phyloP scores from a whole-genome alignment of 2,797 vertebrate species.

The Anguilla anguilla region DNA sequence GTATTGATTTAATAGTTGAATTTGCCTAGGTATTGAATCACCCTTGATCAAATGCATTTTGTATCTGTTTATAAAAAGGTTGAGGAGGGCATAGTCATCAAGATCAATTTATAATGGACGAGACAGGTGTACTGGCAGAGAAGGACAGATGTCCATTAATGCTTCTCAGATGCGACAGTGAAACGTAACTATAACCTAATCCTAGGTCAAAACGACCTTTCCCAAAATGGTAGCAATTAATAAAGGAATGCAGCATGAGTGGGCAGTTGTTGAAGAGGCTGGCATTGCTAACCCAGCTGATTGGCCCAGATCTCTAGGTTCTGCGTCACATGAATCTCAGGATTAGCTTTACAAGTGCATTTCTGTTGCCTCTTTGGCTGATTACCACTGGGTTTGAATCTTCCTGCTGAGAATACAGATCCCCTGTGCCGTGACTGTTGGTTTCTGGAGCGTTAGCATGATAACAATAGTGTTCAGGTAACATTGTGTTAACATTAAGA shows the following conservation, averaged over 20 bases:
- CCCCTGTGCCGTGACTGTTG: not conserved
- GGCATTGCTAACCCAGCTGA: not conserved
- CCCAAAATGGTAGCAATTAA: not conserved
- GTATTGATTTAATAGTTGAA: not conserved
- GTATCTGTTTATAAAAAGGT: not conserved
- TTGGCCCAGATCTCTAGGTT: not conserved
- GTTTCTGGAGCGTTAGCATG: not conserved
- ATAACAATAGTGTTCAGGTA: not conserved
- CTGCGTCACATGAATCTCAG: not conserved
- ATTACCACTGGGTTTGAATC: not conserved
- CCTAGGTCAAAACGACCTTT: not conserved
- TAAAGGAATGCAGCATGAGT: not conserved
- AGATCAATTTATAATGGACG: not conserved
- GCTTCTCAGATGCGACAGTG: not conserved
- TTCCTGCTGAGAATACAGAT: not conserved
- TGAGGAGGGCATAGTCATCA: not conserved
- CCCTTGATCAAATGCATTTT: not conserved
- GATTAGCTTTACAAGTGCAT: not conserved
- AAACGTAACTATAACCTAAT: not conserved
- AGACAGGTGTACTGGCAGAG: not conserved
- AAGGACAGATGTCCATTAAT: not conserved
- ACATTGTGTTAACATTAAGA: not conserved
- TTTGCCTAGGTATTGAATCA: not conserved
- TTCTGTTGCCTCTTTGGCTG: not conserved
- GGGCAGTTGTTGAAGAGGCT: not conserved